Conservation (phyloP, 2,113 vertebrate genomes). For the Condylura cristata region DNA sequence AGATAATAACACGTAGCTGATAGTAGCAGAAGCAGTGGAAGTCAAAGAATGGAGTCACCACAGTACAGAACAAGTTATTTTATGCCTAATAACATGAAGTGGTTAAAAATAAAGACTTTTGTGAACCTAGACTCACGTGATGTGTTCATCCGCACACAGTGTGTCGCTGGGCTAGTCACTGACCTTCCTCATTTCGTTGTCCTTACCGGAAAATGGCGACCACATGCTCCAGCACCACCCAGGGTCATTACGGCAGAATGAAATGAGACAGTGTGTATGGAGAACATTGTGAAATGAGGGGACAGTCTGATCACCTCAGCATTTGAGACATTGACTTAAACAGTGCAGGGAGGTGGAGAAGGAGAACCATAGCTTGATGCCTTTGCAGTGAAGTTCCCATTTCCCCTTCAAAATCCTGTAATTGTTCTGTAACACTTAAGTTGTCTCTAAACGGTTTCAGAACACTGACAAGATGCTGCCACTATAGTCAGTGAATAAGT, state of each 20-base stretch:
- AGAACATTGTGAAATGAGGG: background rate
- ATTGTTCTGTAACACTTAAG: background rate
- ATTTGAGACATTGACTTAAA: background rate
- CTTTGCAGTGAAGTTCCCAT: background rate
- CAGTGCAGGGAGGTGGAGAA: too few species aligned
- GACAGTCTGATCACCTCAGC: background rate
- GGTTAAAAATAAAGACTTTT: background rate
- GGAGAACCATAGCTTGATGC: background rate
- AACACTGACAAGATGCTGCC: background rate
- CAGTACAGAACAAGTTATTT: background rate
- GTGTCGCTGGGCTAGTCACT: background rate
- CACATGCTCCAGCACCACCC: background rate
- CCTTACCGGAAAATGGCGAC: slow-evolving; percentile 41
- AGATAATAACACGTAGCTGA: background rate
- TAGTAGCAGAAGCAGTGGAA: background rate
- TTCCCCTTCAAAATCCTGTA: background rate
- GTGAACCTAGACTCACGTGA: background rate
- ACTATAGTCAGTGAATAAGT: background rate
- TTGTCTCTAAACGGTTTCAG: background rate
- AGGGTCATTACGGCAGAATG: background rate
- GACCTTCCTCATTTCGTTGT: slow-evolving; percentile 32
- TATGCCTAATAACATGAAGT: background rate
- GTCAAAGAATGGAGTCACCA: background rate
- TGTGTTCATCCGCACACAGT: background rate
- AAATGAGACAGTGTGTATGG: background rate